A percentile compares a stretch with the other conserved stretches of the same genome.
phyloP scores from a whole-genome alignment of 2,888 invertebrate species.

The Apodemia zela region DNA sequence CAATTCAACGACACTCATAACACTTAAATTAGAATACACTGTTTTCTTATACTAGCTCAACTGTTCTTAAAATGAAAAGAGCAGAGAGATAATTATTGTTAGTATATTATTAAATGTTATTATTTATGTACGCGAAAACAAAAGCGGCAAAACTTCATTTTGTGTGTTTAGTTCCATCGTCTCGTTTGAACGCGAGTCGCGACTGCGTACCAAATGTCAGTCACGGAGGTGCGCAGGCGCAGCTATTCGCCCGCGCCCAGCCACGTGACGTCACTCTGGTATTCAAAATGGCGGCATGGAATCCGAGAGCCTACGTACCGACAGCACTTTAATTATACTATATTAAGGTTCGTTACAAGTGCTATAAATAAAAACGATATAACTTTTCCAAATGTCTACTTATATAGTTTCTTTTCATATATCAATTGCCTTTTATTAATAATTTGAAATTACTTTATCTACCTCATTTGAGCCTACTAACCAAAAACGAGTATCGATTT shows the following conservation, averaged over 20 bases:
- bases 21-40: conserved; percentile 44
- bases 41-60: conserved; percentile 49
- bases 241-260: conserved; percentile 65
- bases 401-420: neutral
- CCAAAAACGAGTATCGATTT: too few relatives aligned
- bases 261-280: conserved; percentile 72
- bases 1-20: conserved; percentile 58
- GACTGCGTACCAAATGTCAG: conserved; percentile 48
- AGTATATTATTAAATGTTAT: conserved; percentile 47
- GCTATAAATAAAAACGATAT: conserved; percentile 1
- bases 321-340: conserved; percentile 21
- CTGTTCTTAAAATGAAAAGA: conserved; percentile 70
- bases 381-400: neutral
- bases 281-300: conserved; percentile 78
- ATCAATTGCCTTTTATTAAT: neutral
- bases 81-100: conserved; percentile 59
- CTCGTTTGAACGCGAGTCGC: conserved; percentile 54
- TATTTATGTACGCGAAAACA: conserved; percentile 58
- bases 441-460: neutral
- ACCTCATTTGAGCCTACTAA: too few relatives aligned
- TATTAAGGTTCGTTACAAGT: conserved; percentile 6
- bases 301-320: conserved; percentile 70
- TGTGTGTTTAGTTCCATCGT: conserved; percentile 63
- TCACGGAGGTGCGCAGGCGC: conserved; percentile 58
- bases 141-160: conserved; percentile 69